phyloP scores from a whole-genome alignment of 2,797 vertebrate species.

The Falco novaeseelandiae region DNA sequence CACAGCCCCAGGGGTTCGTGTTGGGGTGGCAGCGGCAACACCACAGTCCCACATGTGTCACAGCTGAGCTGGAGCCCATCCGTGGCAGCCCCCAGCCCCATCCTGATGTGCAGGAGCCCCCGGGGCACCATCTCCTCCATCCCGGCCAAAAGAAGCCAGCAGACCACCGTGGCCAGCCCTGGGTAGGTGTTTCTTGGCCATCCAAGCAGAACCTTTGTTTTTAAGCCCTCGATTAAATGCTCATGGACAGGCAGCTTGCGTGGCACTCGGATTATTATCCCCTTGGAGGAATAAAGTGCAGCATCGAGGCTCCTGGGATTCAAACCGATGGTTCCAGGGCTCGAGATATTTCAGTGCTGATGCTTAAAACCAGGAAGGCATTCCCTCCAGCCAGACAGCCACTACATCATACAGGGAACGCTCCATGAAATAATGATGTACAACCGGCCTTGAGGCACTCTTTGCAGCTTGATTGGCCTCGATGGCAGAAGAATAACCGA shows the following conservation, averaged over 20 bases:
- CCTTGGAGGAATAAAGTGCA: slow-evolving; percentile 9
- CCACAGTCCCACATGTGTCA: rapidly evolving
- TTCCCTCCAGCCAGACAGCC: slow-evolving; percentile 33
- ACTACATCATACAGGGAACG: not conserved
- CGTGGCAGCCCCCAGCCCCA: not conserved
- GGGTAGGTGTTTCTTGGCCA: not conserved
- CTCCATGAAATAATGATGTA: slow-evolving; percentile 33
- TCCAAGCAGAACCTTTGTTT: not conserved
- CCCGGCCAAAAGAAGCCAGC: not conserved
- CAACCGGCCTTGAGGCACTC: slow-evolving; percentile 42
- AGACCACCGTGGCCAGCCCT: not conserved
- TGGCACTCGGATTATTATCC: not conserved
- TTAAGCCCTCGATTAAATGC: not conserved
- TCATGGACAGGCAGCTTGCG: not conserved
- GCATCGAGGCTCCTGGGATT: not conserved
- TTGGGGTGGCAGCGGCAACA: not conserved
- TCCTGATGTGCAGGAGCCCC: rapidly evolving
- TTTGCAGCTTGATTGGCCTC: slow-evolving; percentile 64
- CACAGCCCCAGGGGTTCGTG: not conserved
- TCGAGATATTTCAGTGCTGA: not conserved
- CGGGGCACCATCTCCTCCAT: rapidly evolving
- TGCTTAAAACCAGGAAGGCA: not conserved
- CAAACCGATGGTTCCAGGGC: not conserved
- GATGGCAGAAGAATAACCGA: slow-evolving; percentile 33
- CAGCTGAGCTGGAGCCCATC: rapidly evolving